Conservation (phyloP, 2,888 invertebrate genomes). For the Scaeva pyrastri region DNA sequence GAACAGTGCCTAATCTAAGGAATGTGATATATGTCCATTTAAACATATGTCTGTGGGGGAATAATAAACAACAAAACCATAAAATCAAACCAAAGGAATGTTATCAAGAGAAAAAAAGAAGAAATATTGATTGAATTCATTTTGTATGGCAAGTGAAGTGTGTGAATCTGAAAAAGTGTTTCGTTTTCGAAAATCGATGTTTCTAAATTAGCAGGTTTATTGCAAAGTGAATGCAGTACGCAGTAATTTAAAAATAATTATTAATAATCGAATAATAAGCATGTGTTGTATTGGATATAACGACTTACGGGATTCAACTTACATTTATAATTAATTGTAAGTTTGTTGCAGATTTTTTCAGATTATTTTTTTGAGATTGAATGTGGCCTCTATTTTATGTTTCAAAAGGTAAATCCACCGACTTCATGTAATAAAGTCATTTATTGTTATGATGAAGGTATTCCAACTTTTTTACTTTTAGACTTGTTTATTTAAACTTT, state of each 20-base stretch:
- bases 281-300: too few relatives aligned
- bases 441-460: too few relatives aligned
- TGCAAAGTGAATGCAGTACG: neutral
- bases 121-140: slow-evolving; percentile 21
- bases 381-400: too few relatives aligned
- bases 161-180: neutral
- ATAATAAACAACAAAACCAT: neutral
- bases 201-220: neutral
- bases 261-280: neutral
- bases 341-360: too few relatives aligned
- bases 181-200: neutral
- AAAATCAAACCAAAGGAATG: neutral
- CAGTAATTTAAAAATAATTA: neutral
- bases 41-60: neutral
- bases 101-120: neutral
- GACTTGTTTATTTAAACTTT: too few relatives aligned
- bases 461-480: too few relatives aligned
- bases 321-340: too few relatives aligned
- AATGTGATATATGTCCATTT: neutral
- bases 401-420: too few relatives aligned
- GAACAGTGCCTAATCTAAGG: neutral
- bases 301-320: too few relatives aligned
- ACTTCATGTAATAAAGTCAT: too few relatives aligned
- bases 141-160: neutral
- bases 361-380: too few relatives aligned